Conservation (phyloP, 2,888 invertebrate species). For the Erannis defoliaria region DNA sequence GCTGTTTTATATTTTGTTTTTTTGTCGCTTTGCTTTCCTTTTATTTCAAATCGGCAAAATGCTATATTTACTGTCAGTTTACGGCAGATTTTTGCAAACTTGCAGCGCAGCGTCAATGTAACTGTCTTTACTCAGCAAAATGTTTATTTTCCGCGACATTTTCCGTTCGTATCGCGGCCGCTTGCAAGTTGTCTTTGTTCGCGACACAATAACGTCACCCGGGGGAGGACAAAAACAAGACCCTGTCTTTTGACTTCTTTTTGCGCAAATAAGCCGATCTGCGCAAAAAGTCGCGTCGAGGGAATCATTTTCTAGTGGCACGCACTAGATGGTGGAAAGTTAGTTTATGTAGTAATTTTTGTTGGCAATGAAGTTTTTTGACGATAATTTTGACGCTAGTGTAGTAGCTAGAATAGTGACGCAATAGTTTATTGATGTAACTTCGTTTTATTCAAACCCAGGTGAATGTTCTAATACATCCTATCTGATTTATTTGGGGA, state of each 20-base stretch:
- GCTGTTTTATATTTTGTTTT: too few relatives aligned
- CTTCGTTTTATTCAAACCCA: too few relatives aligned
- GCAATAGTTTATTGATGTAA: too few relatives aligned
- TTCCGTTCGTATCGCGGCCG: slow-evolving; percentile 9
- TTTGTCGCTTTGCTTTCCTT: too few relatives aligned
- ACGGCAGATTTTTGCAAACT: background rate
- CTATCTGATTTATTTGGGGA: too few relatives aligned
- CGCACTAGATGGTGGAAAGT: slow-evolving; percentile 10
- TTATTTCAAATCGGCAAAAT: background rate
- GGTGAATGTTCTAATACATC: too few relatives aligned
- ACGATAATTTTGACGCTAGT: too few relatives aligned
- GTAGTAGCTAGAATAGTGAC: too few relatives aligned
- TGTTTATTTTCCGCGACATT: slow-evolving; percentile 16
- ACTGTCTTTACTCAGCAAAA: slow-evolving; percentile 5
- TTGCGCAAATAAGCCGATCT: slow-evolving; percentile 26
- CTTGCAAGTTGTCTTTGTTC: slow-evolving; percentile 27
- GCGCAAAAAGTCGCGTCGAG: slow-evolving; percentile 27
- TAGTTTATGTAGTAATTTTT: too few relatives aligned
- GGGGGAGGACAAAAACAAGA: slow-evolving; percentile 30
- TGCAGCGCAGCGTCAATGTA: slow-evolving; percentile 3
- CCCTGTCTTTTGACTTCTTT: slow-evolving; percentile 28
- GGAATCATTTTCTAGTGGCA: slow-evolving; percentile 20
- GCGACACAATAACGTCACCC: slow-evolving; percentile 31
- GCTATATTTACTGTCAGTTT: background rate
- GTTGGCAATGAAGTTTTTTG: too few relatives aligned